phyloP scores from a whole-genome alignment of 2,888 invertebrate species.

The Celastrina argiolus region DNA sequence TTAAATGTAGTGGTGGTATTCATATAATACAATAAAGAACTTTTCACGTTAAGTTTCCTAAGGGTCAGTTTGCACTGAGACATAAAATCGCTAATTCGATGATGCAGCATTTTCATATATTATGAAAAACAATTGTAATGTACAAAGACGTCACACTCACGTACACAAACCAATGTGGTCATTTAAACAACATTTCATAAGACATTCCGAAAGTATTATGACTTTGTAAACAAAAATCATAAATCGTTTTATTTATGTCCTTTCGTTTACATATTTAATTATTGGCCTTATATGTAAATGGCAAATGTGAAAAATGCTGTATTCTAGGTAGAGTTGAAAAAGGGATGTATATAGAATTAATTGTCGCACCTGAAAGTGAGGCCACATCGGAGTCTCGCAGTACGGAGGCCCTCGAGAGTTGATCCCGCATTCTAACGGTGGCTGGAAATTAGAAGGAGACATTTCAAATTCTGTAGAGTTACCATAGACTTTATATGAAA shows the following conservation, averaged over 20 bases:
- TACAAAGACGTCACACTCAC: no score
- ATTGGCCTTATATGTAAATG: neutral
- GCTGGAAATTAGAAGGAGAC: constrained; percentile 47
- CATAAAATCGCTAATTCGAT: no score
- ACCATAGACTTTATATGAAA: neutral
- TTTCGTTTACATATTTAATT: neutral
- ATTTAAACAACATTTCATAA: no score
- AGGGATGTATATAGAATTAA: constrained; percentile 1
- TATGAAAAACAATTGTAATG: no score
- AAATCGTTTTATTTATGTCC: neutral
- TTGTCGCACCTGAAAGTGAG: constrained; percentile 64
- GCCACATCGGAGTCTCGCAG: constrained; percentile 69
- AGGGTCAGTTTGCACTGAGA: no score
- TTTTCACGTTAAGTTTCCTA: no score
- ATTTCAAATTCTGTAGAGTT: neutral
- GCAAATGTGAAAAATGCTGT: neutral
- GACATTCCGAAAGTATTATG: no score
- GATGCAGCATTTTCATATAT: no score
- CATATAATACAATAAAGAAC: no score
- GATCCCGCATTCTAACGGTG: constrained; percentile 66
- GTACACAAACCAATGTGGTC: no score
- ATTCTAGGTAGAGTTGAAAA: neutral
- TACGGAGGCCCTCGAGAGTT: constrained; percentile 57
- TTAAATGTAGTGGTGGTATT: no score
- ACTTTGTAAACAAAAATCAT: neutral